Evolutionary conservation across 2,113 vertebrate genomes (phyloP), one percentile per base, ranked within the genome.

Genomic region (Mystacornis crossleyi): DNA sequence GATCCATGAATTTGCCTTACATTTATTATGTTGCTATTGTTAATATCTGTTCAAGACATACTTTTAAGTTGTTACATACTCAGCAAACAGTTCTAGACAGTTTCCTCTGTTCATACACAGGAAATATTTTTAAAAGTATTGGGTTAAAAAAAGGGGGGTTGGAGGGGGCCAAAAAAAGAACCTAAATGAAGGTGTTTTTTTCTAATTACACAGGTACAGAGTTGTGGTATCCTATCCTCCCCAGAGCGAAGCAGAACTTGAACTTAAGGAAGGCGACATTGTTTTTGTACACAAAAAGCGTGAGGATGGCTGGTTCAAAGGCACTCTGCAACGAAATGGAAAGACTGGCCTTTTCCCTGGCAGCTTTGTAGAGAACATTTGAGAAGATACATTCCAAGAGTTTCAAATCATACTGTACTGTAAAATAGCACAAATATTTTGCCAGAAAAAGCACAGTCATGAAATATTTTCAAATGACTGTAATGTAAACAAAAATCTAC

Each of bases 301-400:
- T 9, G 99, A 99, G 89, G 99, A 99, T 38, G 99, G 99, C 97
- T 99, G 99, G 99, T 99, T 99, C 97, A 99, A 99, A 98, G 99
- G 99, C 94, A 99, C 99, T 3, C 98, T 99, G 78, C 99, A 99
- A 74, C 98, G 99, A 24, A 99, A 99, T 53, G 99, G 99, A 92
- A 98, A 99, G 96, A 99, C 99, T 3, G 99, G 99, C 40, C 98
- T 99, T 77, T 99, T 99, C 95, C 99, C 99, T 0, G 99, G 99
- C 94, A 99, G 99, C 98, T 99, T 99, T 58, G 99, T 99, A 43
- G 99, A 99, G 97, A 99, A 98, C 97, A 97, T 99, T 96, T 99
- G 97, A 99, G 92, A 89, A 94, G 83, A 92, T 64, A 29, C n/a
- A 71, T 93, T 36, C 51, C 28, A 79, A 71, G 90, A 88, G 62